Conservation (phyloP, 1,140 invertebrate genomes). For the Sitophilus oryzae region DNA sequence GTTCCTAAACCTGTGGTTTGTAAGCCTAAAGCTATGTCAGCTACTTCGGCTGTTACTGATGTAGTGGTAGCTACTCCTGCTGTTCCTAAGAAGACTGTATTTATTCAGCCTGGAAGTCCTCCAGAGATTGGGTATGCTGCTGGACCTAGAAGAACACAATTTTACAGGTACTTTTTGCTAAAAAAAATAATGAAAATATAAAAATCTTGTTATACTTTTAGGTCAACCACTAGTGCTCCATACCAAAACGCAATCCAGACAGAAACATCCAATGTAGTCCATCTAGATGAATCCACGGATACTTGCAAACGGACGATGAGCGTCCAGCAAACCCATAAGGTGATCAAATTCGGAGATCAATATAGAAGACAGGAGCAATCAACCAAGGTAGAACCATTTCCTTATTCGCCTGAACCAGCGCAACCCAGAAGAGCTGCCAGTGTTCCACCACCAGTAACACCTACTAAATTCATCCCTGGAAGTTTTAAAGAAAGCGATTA, state of each 20-base stretch:
- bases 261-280: conserved; percentile 60
- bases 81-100: conserved; percentile 39
- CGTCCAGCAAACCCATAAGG: conserved; percentile 60
- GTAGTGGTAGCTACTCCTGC: conserved; percentile 40
- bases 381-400: conserved; percentile 45
- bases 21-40: conserved; percentile 47
- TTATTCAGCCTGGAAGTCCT: conserved; percentile 53
- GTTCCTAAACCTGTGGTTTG: conserved; percentile 42
- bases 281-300: conserved; percentile 63
- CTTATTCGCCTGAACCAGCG: conserved; percentile 45
- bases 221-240: conserved; percentile 48
- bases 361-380: conserved; percentile 34
- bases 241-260: conserved; percentile 56
- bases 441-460: conserved; percentile 49
- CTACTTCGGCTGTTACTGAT: conserved; percentile 39
- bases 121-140: conserved; percentile 55
- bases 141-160: conserved; percentile 44
- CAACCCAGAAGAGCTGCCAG: conserved; percentile 35
- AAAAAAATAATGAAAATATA: not conserved
- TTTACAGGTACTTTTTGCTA: conserved; percentile 42
- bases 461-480: conserved; percentile 62
- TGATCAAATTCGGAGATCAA: conserved; percentile 59
- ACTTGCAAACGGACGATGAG: conserved; percentile 58
- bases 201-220: not conserved
- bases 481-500: conserved; percentile 66